phyloP scores from a whole-genome alignment of 2,797 vertebrate genomes.

The Pipistrellus nathusii region DNA sequence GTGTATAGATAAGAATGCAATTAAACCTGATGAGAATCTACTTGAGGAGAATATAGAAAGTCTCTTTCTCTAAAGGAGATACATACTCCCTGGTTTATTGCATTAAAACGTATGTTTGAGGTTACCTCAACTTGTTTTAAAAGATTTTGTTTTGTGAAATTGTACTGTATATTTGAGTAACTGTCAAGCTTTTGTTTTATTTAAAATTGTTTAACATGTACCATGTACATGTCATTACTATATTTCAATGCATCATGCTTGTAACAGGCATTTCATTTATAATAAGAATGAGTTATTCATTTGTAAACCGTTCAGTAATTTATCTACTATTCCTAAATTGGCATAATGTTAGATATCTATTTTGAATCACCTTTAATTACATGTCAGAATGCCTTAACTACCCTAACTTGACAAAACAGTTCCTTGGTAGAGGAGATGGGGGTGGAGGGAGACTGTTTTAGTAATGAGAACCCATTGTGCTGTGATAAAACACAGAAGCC shows the following conservation, averaged over 20 bases:
- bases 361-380: conserved; percentile 88
- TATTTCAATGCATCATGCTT: conserved; percentile 92
- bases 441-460: conserved; percentile 52
- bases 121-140: conserved; percentile 91
- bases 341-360: conserved; percentile 83
- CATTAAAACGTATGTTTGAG: conserved; percentile 89
- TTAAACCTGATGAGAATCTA: conserved; percentile 86
- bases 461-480: conserved; percentile 71
- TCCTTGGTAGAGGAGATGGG: conserved; percentile 77
- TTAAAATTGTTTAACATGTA: conserved; percentile 91
- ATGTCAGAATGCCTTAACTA: conserved; percentile 91
- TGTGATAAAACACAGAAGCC: conserved; percentile 59
- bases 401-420: conserved; percentile 88
- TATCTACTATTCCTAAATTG: conserved; percentile 89
- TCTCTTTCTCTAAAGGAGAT: conserved; percentile 84
- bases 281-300: conserved; percentile 88
- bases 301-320: conserved; percentile 88
- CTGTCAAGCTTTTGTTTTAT: conserved; percentile 91
- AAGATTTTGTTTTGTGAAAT: conserved; percentile 88
- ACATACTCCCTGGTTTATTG: conserved; percentile 89
- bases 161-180: conserved; percentile 91
- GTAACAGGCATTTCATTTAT: conserved; percentile 92
- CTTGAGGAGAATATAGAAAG: conserved; percentile 76
- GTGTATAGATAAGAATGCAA: conserved; percentile 87
- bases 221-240: conserved; percentile 91